Conservation (phyloP, 23 tunicate species). For the Halocynthia roretzi region DNA sequence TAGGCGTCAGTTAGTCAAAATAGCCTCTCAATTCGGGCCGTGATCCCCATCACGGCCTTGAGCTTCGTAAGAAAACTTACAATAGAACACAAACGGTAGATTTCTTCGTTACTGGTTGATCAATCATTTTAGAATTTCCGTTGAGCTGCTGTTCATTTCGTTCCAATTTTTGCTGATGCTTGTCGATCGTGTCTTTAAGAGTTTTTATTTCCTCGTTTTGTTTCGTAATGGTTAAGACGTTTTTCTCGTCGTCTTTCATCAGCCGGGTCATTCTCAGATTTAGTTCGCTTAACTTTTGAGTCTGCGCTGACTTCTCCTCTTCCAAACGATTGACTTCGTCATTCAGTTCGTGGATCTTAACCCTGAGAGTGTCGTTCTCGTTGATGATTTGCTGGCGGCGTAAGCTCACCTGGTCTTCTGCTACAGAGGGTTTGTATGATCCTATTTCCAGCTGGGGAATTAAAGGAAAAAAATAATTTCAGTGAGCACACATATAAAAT, state of each 20-base stretch:
- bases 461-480: too few relatives aligned
- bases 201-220: not conserved
- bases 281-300: not conserved
- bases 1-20: too few relatives aligned
- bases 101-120: not conserved
- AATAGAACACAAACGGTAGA: slow-evolving; percentile 4
- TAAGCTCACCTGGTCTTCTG: too few relatives aligned
- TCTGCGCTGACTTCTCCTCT: not conserved
- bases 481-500: too few relatives aligned
- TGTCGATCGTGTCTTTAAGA: not conserved
- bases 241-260: not conserved
- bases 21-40: too few relatives aligned
- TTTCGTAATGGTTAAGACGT: not conserved
- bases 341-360: not conserved
- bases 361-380: not conserved
- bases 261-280: slow-evolving; percentile 1
- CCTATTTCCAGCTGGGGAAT: too few relatives aligned
- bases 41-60: too few relatives aligned
- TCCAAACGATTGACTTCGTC: slow-evolving; percentile 7
- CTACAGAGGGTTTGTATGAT: too few relatives aligned
- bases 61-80: not conserved
- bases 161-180: not conserved
- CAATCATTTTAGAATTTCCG: not conserved
- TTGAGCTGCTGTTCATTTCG: not conserved
- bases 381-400: too few relatives aligned